Conservation (phyloP, 1,140 invertebrate genomes). For the Plodia interpunctella region DNA sequence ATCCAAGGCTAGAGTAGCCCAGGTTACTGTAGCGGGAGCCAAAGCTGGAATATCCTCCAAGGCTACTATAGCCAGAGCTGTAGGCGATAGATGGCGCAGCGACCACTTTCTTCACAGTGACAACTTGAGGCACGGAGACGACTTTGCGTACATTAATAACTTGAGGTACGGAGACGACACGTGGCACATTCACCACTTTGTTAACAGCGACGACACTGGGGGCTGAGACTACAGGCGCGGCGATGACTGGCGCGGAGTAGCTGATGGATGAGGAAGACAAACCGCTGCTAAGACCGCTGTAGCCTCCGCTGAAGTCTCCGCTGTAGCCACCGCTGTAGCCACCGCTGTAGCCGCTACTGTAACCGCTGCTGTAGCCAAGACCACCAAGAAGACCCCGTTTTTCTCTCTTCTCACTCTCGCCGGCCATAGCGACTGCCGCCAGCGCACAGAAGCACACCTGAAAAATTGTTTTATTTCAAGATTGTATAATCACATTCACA, state of each 20-base stretch:
- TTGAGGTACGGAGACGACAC: conserved; percentile 42
- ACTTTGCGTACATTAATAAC: conserved; percentile 42
- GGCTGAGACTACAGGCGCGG: conserved; percentile 15
- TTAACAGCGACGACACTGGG: conserved; percentile 38
- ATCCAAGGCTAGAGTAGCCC: conserved; percentile 9
- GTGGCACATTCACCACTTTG: conserved; percentile 39
- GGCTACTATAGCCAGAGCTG: not conserved
- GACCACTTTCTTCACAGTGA: conserved; percentile 49
- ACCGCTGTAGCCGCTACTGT: conserved; percentile 18
- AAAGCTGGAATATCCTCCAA: not conserved
- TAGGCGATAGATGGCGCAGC: conserved; percentile 7
- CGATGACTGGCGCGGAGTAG: not conserved
- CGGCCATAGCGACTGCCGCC: conserved; percentile 21
- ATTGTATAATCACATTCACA: no score
- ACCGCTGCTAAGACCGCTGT: conserved; percentile 15
- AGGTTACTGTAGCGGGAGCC: conserved; percentile 20
- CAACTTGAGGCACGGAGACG: conserved; percentile 42
- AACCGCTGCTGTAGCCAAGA: conserved; percentile 13
- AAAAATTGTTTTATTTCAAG: no score
- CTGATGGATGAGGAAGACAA: conserved; percentile 2
- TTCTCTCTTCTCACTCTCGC: conserved; percentile 3
- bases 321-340: conserved; percentile 18
- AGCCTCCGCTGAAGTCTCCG: conserved; percentile 18
- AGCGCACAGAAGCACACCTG: conserved; percentile 31
- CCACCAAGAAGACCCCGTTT: conserved; percentile 16